Evolutionary conservation across 2,797 vertebrate genomes (phyloP).

Genomic region (Salarias fasciatus): DNA sequence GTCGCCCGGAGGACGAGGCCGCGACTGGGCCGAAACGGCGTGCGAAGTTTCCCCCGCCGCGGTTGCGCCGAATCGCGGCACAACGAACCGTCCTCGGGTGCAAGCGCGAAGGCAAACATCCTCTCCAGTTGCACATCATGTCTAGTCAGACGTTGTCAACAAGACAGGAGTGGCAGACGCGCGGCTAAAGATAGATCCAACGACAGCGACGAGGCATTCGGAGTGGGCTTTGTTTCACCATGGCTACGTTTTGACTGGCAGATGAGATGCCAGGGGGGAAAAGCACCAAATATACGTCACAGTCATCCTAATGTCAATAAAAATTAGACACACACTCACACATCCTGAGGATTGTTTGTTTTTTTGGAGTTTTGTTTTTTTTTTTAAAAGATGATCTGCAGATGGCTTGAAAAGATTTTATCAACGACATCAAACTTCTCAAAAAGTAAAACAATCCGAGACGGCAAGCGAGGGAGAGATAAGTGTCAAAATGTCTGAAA

Average conservation of each 20-base stretch:
- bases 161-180: slow-evolving; percentile 69
- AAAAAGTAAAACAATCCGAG: slow-evolving; percentile 8
- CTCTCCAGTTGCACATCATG: slow-evolving; percentile 73
- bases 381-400: slow-evolving; percentile 4
- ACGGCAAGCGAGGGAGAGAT: slow-evolving; percentile 12
- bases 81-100: slow-evolving; percentile 41
- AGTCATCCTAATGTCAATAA: slow-evolving; percentile 42
- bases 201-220: slow-evolving; percentile 53
- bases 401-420: slow-evolving; percentile 12
- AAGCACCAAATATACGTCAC: slow-evolving; percentile 46
- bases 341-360: slow-evolving; percentile 32
- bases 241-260: slow-evolving; percentile 70
- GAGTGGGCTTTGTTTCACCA: slow-evolving; percentile 73
- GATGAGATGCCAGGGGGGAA: slow-evolving; percentile 64
- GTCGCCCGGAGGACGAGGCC: slow-evolving; percentile 26
- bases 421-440: background rate
- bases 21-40: slow-evolving; percentile 20
- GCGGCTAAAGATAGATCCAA: slow-evolving; percentile 80
- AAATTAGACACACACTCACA: slow-evolving; percentile 31
- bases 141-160: slow-evolving; percentile 76
- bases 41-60: slow-evolving; percentile 12
- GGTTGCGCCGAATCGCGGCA: slow-evolving; percentile 13
- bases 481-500: slow-evolving; percentile 18
- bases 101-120: slow-evolving; percentile 62
- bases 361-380: slow-evolving; percentile 19